Conservation (phyloP, 2,888 invertebrate genomes). For the Embidobia sp. region DNA sequence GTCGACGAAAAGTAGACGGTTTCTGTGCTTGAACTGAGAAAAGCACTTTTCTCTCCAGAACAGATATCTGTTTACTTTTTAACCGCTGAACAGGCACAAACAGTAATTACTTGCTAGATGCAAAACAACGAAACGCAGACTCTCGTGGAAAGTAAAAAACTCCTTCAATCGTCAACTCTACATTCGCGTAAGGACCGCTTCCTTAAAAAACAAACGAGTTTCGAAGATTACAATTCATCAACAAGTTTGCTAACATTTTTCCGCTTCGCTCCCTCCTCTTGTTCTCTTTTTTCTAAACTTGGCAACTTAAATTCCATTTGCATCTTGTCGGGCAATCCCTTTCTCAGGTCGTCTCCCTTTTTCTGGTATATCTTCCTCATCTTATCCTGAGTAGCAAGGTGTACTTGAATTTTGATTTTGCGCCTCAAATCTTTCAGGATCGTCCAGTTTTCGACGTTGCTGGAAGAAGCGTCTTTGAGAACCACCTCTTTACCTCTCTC, state of each 20-base stretch:
- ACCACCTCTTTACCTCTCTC: background rate
- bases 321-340: background rate
- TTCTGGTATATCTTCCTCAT: background rate
- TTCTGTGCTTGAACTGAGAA: no score
- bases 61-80: no score
- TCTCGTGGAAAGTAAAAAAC: no score
- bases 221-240: constrained; percentile 28
- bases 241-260: constrained; percentile 28
- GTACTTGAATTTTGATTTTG: constrained; percentile 11
- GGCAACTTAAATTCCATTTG: constrained; percentile 31
- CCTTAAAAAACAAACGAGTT: no score
- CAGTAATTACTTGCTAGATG: no score
- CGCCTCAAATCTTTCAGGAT: constrained; percentile 7
- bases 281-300: constrained; percentile 7
- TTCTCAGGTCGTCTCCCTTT: background rate
- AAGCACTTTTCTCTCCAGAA: no score
- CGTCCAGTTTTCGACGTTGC: constrained; percentile 14
- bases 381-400: background rate
- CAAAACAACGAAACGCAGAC: no score
- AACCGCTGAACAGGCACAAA: no score
- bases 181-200: no score
- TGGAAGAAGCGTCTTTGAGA: background rate
- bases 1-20: no score
- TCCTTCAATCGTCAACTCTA: no score
- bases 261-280: background rate